These are phyloP conservation scores for Eristalis arbustorum DNA, from an alignment of 2,888 invertebrate genomes.

Conservation along the genomic window DNA sequence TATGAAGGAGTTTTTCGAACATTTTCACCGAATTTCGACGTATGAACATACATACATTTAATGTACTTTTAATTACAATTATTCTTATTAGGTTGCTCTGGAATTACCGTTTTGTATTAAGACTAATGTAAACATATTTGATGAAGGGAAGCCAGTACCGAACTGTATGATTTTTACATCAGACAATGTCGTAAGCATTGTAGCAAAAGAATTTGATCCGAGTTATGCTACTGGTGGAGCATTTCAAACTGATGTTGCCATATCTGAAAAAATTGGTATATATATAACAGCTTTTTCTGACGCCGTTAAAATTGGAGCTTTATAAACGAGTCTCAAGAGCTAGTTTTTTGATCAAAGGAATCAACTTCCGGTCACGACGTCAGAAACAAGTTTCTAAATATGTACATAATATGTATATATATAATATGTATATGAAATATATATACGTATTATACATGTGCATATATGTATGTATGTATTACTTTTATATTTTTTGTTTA, in stretches of 20 bases:
- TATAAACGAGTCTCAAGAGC: no score
- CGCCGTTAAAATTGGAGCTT: no score
- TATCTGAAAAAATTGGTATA: constrained; percentile 89
- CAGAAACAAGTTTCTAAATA: no score
- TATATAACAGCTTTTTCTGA: no score
- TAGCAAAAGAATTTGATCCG: constrained; percentile 91
- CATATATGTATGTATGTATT: neutral
- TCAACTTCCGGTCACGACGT: no score
- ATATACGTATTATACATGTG: neutral
- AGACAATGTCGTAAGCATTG: constrained; percentile 91
- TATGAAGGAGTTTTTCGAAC: constrained; percentile 96
- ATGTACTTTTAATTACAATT: constrained; percentile 1
- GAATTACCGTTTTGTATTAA: constrained; percentile 89
- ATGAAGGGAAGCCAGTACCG: constrained; percentile 76
- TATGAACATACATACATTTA: constrained; percentile 77
- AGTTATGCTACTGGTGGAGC: constrained; percentile 93
- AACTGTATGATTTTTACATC: constrained; percentile 86
- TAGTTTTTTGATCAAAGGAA: no score
- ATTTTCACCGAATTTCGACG: constrained; percentile 93
- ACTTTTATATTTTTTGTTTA: no score
- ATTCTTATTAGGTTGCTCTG: constrained; percentile 84
- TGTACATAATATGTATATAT: neutral
- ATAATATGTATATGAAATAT: neutral
- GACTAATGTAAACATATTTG: constrained; percentile 75
- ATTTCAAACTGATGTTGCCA: constrained; percentile 94